These are phyloP conservation scores for Triplophysa siluroides DNA, from an alignment of 2,113 vertebrate species.

Conservation along the genomic window DNA sequence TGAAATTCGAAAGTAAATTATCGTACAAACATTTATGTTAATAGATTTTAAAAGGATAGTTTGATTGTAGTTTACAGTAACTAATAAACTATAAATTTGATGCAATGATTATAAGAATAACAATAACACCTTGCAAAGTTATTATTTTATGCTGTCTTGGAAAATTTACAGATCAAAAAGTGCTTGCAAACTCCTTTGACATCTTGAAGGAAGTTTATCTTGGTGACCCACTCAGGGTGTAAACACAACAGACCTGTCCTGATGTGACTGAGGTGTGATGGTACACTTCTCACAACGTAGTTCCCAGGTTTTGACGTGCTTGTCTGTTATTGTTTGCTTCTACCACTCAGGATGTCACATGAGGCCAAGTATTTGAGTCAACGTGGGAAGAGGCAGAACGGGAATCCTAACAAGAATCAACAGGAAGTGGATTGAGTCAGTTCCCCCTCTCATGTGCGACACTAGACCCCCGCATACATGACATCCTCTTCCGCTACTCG, in stretches of 20 bases:
- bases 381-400: slow-evolving; percentile 70
- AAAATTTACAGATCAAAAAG: no score
- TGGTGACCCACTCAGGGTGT: background rate
- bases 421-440: slow-evolving; percentile 72
- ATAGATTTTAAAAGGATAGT: no score
- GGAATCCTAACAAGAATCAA: slow-evolving; percentile 71
- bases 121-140: no score
- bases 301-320: slow-evolving; percentile 54
- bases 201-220: no score
- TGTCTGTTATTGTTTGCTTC: slow-evolving; percentile 58
- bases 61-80: no score
- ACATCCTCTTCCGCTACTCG: background rate
- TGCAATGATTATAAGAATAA: no score
- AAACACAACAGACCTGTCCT: background rate
- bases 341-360: slow-evolving; percentile 73
- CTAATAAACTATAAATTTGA: no score
- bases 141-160: no score
- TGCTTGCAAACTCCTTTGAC: no score
- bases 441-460: slow-evolving; percentile 13
- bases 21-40: no score
- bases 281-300: slow-evolving; percentile 53
- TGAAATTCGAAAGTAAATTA: no score
- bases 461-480: background rate
- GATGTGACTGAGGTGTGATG: slow-evolving; percentile 39
- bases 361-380: slow-evolving; percentile 60